Percentiles rank a stretch among this genome's conserved stretches.
These are phyloP conservation scores for Triops longicaudatus DNA, from an alignment of 1,140 invertebrate species.

Conservation along the genomic window DNA sequence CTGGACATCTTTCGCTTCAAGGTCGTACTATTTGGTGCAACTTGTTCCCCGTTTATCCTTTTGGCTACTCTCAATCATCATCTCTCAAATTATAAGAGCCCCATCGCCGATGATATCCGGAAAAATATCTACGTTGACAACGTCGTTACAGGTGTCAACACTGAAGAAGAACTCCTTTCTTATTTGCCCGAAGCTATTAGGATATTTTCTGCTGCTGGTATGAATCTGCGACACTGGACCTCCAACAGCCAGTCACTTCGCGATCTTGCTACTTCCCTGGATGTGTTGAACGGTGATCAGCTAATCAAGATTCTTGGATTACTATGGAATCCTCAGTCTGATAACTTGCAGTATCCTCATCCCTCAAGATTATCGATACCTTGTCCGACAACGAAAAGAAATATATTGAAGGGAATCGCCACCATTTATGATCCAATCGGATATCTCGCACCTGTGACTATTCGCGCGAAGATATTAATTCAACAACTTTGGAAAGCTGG, in stretches of 20 bases:
- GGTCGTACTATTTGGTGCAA: neutral
- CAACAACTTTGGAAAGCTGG: too few species aligned
- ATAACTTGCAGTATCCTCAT: too few species aligned
- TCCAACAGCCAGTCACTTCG: neutral
- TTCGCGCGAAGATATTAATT: too few species aligned
- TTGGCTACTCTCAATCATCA: neutral
- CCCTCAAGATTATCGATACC: too few species aligned
- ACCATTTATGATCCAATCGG: too few species aligned
- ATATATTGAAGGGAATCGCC: too few species aligned
- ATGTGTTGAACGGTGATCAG: too few species aligned
- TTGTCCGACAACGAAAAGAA: too few species aligned
- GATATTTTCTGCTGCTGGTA: neutral
- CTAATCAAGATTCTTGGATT: too few species aligned
- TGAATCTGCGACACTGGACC: neutral
- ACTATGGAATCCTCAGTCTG: too few species aligned
- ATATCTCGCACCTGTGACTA: too few species aligned
- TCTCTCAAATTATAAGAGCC: neutral
- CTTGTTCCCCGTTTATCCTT: slow-evolving; percentile 7
- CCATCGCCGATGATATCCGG: neutral
- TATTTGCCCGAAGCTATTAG: neutral
- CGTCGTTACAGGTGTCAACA: neutral
- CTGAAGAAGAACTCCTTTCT: neutral
- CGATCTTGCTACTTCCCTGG: neutral
- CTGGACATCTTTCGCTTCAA: slow-evolving; percentile 4
- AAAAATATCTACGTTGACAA: slow-evolving; percentile 22